Conservation (phyloP, 2,888 invertebrate genomes). For the Schizotus pectinicornis region DNA sequence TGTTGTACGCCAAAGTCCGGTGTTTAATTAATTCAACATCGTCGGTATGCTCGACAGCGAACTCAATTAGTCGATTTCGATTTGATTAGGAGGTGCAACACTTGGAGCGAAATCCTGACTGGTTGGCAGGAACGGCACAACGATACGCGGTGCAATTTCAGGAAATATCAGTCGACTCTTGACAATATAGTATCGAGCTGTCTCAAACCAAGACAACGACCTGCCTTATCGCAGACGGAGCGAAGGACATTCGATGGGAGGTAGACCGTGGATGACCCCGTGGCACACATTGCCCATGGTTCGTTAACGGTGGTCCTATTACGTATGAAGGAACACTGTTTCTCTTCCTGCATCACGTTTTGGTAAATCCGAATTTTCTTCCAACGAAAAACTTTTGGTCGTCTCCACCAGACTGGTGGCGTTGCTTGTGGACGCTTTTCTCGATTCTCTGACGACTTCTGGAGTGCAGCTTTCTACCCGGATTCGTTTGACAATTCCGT, state of each 20-base stretch:
- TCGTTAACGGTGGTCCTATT: slow-evolving; percentile 29
- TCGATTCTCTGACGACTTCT: slow-evolving; percentile 25
- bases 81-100: too few species aligned
- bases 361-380: neutral
- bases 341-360: slow-evolving; percentile 5
- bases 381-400: too few species aligned
- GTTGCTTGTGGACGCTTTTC: neutral
- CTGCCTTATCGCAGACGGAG: neutral
- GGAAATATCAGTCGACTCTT: neutral
- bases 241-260: slow-evolving; percentile 24
- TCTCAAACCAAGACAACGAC: slow-evolving; percentile 7
- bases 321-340: slow-evolving; percentile 11
- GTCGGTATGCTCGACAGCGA: too few species aligned
- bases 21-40: too few species aligned
- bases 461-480: slow-evolving; percentile 2
- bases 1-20: too few species aligned
- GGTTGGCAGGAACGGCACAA: too few species aligned
- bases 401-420: too few species aligned
- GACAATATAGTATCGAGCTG: slow-evolving; percentile 8
- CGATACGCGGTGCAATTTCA: too few species aligned
- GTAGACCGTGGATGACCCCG: slow-evolving; percentile 31
- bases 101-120: too few species aligned
- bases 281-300: slow-evolving; percentile 35
- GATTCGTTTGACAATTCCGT: too few species aligned
- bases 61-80: too few species aligned